Base-by-base conservation (phyloP, 2,113 vertebrate species). In the Hyperoodon ampullatus region DNA sequence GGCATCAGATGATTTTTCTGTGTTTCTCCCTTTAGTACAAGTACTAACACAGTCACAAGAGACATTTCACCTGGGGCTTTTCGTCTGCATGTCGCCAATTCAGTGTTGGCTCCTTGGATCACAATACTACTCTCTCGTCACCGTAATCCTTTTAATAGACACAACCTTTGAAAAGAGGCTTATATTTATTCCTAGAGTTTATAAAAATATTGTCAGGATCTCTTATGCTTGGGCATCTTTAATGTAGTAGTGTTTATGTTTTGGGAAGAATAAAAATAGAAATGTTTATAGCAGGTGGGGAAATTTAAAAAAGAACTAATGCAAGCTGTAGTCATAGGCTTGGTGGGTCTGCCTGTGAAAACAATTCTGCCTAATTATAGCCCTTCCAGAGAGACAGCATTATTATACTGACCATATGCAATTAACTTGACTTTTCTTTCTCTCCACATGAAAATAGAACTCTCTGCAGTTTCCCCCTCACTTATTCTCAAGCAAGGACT, bases 221-320 rank as follows among this genome's bases (percentile, higher is more conserved):
- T 91, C 16, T 1, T 55, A 9, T 68, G 71, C 55, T 71, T 55
- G 58, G 47, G 28, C 30, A 74, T 86, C 92, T 92, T 44, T 87
- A 61, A 65, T 78, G 44, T n/a, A 60, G 75, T 55, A 5, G 3
- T 97, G 87, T 97, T 97, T 96, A 92, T 85, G 28, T 94, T 95
- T 95, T 18, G 63, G 58, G 75, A 86, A 83, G 68, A 98, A 18
- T 39, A 28, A 93, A 97, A 97, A 96, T 97, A 70, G 96, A 97
- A 47, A 92, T 87, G 92, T 97, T 97, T 97, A 92, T 96, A 93
- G 53, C 82, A 86, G 18, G 33, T 28, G 66, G 58, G 55, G 16
- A 28, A n/a, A 35, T 55, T 55, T 13, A 68, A 50, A 71, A 68
- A 70, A 60, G 58, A 84, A 60, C 16, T 6, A 75, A 53, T 30